Percentiles rank a stretch among this genome's conserved stretches.
Evolutionary conservation across 2,113 vertebrate genomes (phyloP).

Genomic region (Ranitomeya variabilis): DNA sequence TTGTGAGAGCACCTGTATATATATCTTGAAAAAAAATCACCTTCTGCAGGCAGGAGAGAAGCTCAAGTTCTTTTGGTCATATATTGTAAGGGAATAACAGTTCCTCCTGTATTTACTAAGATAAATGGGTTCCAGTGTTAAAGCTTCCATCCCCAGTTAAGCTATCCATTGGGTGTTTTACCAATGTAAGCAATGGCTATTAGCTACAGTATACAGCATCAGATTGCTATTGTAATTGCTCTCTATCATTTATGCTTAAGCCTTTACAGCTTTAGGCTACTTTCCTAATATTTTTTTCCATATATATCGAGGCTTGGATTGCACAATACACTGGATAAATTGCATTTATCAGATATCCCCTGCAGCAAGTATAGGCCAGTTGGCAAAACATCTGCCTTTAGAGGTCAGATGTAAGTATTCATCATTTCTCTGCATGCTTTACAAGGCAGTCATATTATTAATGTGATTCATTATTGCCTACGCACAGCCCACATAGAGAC

Average conservation of each 20-base stretch:
- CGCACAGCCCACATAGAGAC: not conserved
- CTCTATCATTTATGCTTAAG: not conserved
- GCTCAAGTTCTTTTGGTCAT: too few relatives aligned
- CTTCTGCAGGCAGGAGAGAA: too few relatives aligned
- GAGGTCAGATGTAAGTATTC: conserved; percentile 23
- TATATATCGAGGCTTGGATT: not conserved
- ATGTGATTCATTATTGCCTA: conserved; percentile 30
- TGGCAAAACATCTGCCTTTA: conserved; percentile 35
- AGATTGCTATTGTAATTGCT: not conserved
- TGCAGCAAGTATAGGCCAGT: conserved; percentile 14
- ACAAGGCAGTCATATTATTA: conserved; percentile 36
- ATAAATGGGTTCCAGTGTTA: not conserved
- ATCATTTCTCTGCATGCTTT: conserved; percentile 11
- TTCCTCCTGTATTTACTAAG: not conserved
- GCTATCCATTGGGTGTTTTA: not conserved
- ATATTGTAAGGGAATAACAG: too few relatives aligned
- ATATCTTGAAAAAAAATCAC: too few relatives aligned
- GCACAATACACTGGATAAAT: not conserved
- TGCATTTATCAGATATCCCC: not conserved
- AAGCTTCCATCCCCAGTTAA: not conserved
- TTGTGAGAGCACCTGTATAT: too few relatives aligned
- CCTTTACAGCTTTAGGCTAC: not conserved
- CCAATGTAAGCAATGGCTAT: not conserved
- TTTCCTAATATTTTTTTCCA: not conserved
- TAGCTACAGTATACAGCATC: not conserved